Percentiles rank a stretch among this genome's conserved stretches.
Evolutionary conservation across 2,797 vertebrate genomes (phyloP).

Genomic region (Smutsia gigantea): DNA sequence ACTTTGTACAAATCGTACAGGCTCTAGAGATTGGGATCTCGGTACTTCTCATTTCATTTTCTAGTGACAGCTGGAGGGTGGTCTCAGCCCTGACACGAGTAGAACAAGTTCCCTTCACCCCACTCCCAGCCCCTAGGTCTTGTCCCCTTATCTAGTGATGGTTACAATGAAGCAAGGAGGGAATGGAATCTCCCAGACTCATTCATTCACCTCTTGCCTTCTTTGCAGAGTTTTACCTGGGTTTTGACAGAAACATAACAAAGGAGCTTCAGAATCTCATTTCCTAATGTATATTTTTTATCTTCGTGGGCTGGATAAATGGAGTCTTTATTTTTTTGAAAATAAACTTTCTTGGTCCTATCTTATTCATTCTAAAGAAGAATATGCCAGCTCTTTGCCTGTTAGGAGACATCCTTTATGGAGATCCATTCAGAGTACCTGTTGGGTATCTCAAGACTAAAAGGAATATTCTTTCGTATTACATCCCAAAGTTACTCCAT

Average conservation of each 20-base stretch:
- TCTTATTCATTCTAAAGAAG: slow-evolving; percentile 72
- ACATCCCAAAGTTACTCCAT: slow-evolving; percentile 59
- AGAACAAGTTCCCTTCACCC: slow-evolving; percentile 1
- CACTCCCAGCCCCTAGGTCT: slow-evolving; percentile 29
- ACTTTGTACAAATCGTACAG: not conserved
- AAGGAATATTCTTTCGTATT: slow-evolving; percentile 65
- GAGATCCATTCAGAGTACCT: slow-evolving; percentile 64
- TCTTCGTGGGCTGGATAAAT: slow-evolving; percentile 81
- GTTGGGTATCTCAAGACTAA: slow-evolving; percentile 74
- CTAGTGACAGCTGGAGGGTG: not conserved
- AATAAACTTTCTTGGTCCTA: slow-evolving; percentile 75
- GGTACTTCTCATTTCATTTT: not conserved
- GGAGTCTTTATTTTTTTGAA: slow-evolving; percentile 74
- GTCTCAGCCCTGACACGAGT: not conserved
- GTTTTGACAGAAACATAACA: slow-evolving; percentile 80
- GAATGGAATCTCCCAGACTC: slow-evolving; percentile 26
- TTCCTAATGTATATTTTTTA: slow-evolving; percentile 83
- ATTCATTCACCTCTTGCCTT: slow-evolving; percentile 55
- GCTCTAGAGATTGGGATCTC: not conserved
- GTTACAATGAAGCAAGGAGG: slow-evolving; percentile 43
- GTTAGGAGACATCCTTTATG: not conserved
- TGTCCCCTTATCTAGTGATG: slow-evolving; percentile 60
- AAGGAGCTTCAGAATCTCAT: slow-evolving; percentile 80
- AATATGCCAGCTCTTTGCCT: slow-evolving; percentile 63
- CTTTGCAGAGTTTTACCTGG: slow-evolving; percentile 78